Evolutionary conservation across 2,113 vertebrate genomes (phyloP).

Genomic region (Manacus vitellinus): DNA sequence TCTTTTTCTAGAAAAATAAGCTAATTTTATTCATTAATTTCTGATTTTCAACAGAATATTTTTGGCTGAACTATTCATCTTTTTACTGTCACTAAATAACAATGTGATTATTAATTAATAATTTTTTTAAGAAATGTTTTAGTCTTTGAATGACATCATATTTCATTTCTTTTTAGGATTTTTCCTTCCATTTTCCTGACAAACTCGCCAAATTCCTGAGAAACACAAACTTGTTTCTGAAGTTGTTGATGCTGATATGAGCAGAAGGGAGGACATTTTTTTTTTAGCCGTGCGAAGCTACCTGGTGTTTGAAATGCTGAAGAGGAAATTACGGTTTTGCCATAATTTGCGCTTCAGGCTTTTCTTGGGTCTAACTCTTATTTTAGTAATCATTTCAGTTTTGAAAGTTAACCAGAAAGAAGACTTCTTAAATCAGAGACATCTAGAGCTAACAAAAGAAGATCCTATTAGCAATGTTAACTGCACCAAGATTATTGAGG

Average conservation of each 20-base stretch:
- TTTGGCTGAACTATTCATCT: neutral
- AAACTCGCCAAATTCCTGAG: neutral
- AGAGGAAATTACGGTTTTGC: slow-evolving; percentile 82
- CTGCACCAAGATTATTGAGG: slow-evolving; percentile 81
- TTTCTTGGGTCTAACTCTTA: slow-evolving; percentile 57
- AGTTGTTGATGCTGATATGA: neutral
- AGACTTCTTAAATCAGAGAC: slow-evolving; percentile 39
- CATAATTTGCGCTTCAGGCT: slow-evolving; percentile 52
- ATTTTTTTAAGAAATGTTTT: neutral
- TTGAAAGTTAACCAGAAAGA: slow-evolving; percentile 74
- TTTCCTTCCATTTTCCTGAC: neutral
- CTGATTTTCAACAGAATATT: neutral
- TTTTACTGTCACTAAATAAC: neutral
- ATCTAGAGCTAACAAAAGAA: slow-evolving; percentile 74
- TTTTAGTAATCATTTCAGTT: slow-evolving; percentile 56
- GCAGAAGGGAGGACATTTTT: neutral
- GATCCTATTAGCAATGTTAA: slow-evolving; percentile 71
- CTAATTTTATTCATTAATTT: neutral
- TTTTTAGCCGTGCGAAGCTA: neutral
- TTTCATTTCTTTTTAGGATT: slow-evolving; percentile 27
- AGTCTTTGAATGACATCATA: neutral
- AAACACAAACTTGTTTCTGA: neutral
- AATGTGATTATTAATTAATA: neutral
- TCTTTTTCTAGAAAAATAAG: neutral
- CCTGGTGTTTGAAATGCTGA: slow-evolving; percentile 68